Conservation (phyloP, 2,888 invertebrate species). For the Cataglyphis rosenhaueri region DNA sequence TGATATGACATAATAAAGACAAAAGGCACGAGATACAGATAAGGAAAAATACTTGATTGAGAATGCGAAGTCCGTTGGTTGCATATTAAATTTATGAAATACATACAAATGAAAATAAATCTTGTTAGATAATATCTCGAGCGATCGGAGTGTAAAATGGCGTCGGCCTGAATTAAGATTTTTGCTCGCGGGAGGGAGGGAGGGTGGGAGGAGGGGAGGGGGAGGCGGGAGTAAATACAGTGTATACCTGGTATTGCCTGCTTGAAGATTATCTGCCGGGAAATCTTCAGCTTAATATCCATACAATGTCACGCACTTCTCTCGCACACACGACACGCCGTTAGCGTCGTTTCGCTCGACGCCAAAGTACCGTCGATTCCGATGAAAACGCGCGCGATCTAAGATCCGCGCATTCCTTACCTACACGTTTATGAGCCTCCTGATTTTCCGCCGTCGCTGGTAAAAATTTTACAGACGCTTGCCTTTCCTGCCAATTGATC, state of each 20-base stretch:
- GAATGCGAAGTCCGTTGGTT: background rate
- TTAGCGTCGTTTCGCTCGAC: constrained; percentile 62
- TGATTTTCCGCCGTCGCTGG: background rate
- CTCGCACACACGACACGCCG: constrained; percentile 64
- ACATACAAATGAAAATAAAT: background rate
- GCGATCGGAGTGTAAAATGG: constrained; percentile 45
- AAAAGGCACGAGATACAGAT: no score
- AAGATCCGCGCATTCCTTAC: constrained; percentile 48
- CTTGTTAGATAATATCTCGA: constrained; percentile 43
- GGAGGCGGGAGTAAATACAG: background rate
- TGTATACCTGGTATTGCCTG: constrained; percentile 21
- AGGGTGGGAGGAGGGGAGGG: no score
- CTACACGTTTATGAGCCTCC: constrained; percentile 15
- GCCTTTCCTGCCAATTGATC: background rate
- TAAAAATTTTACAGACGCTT: background rate
- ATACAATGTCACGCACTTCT: constrained; percentile 84
- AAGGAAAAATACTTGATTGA: background rate
- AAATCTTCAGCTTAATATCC: constrained; percentile 83
- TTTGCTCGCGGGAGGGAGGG: constrained; percentile 61
- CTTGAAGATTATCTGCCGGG: constrained; percentile 75
- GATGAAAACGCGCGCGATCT: constrained; percentile 53
- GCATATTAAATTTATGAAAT: background rate
- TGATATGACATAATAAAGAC: background rate
- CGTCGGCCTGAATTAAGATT: constrained; percentile 72
- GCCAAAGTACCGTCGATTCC: constrained; percentile 63